These are phyloP conservation scores for Halesus radiatus DNA, from an alignment of 1,140 invertebrate genomes.

Conservation along the genomic window DNA sequence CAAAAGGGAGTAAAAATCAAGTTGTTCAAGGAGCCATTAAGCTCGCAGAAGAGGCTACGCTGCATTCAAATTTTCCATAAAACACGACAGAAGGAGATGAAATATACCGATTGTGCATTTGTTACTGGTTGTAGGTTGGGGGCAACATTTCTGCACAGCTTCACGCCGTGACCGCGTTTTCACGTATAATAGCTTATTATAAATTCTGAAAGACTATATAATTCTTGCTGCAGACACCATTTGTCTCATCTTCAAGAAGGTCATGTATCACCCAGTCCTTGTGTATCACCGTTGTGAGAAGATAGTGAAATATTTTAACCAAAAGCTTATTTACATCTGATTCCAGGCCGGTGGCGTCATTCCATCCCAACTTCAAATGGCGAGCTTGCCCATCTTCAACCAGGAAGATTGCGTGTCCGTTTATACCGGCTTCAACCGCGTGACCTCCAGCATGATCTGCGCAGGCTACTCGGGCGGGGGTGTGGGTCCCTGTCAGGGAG, in stretches of 20 bases:
- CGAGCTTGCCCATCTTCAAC: slow-evolving; percentile 46
- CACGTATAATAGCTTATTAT: background rate
- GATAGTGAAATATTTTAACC: too few species aligned
- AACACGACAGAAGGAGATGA: too few species aligned
- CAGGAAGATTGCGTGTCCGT: slow-evolving; percentile 58
- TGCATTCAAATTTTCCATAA: too few species aligned
- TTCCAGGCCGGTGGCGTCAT: slow-evolving; percentile 2
- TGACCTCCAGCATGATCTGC: slow-evolving; percentile 72
- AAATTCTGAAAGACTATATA: background rate
- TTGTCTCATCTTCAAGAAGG: background rate
- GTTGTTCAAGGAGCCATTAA: too few species aligned
- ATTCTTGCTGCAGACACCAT: background rate
- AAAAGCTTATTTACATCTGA: background rate
- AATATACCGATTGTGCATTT: too few species aligned
- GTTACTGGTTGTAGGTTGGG: too few species aligned
- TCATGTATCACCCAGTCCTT: background rate
- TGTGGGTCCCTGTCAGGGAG: slow-evolving; percentile 75
- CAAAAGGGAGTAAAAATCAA: too few species aligned
- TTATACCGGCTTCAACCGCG: slow-evolving; percentile 54
- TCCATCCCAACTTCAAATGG: background rate
- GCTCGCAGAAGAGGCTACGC: too few species aligned
- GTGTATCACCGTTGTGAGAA: background rate
- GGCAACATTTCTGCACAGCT: too few species aligned
- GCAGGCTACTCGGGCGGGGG: slow-evolving; percentile 58
- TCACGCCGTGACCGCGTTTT: background rate